phyloP scores from a whole-genome alignment of 1,140 invertebrate genomes.

The Eupeodes corollae region DNA sequence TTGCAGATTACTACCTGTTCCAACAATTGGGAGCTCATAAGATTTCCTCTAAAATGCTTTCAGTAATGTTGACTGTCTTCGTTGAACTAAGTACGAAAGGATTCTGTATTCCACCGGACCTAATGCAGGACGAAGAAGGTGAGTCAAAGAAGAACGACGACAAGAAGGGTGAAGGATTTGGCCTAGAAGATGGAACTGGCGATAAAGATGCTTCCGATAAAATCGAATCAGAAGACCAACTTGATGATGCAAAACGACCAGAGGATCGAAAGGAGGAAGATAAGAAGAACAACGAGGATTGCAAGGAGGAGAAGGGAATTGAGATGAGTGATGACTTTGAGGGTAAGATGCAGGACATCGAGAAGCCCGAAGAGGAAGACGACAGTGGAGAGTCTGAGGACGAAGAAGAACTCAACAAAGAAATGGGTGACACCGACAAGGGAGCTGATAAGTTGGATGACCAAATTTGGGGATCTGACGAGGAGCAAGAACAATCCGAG shows the following conservation, averaged over 20 bases:
- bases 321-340: conserved; percentile 41
- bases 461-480: conserved; percentile 82
- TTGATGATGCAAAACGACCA: conserved; percentile 74
- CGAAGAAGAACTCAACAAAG: conserved; percentile 73
- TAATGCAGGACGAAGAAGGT: conserved; percentile 53
- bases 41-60: conserved; percentile 69
- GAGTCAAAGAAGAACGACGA: conserved; percentile 44
- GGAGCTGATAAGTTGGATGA: conserved; percentile 67
- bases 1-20: conserved; percentile 67
- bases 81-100: conserved; percentile 78
- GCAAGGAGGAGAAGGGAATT: conserved; percentile 76
- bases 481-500: conserved; percentile 53
- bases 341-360: conserved; percentile 66
- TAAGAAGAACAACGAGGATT: conserved; percentile 55
- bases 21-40: conserved; percentile 65
- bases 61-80: conserved; percentile 74
- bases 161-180: conserved; percentile 56
- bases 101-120: conserved; percentile 83
- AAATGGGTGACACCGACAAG: conserved; percentile 89
- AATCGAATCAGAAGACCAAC: conserved; percentile 63
- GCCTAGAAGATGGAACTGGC: conserved; percentile 86
- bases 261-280: conserved; percentile 49
- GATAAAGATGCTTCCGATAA: conserved; percentile 90
- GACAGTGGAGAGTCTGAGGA: conserved; percentile 53
- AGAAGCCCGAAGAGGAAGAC: conserved; percentile 50